Evolutionary conservation across 2,113 vertebrate genomes (phyloP), one percentile per base, ranked within the genome.

Genomic region (Podarcis muralis): DNA sequence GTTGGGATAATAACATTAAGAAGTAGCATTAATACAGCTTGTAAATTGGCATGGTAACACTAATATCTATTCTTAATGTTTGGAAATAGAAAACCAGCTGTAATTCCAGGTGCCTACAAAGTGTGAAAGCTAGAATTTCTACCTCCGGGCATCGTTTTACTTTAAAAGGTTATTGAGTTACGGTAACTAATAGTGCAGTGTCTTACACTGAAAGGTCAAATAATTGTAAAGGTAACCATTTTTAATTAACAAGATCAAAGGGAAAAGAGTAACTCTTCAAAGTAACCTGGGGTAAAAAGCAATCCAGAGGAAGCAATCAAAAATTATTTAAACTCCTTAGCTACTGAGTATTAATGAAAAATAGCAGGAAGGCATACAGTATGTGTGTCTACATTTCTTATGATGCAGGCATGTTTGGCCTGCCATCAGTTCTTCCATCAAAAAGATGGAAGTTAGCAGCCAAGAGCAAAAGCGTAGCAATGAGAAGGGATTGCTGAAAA

Each of bases 211-310:
- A 84, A 57, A 88, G 80, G 76, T 91, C 77, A 89, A 90, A 86
- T 84, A 88, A 85, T 85, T 90, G 37, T 69, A 92, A 71, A 80
- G 91, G 82, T 35, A 85, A 82, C 16, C 25, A 86, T 78, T 83
- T 90, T 85, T 87, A 89, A 93, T 91, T 91, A 87, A 65, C 37
- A 59, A 82, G 77, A 82, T 90, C 40, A 87, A 77, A 93, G 15
- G 76, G 32, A 91, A 22, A 30, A 85, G 35, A 75, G 32, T 59
- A 66, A 59, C 74, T 92, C 3, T 78, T 35, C 37, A 5, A 35
- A 59, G 27, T 87, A 86, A 62, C 20, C 2, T 5, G 57, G 9
- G 74, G 23, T 30, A 85, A 18, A 90, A n/a, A 1, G 68, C 4
- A 79, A 90, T 69, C 7, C 32, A 82, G 72, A 8, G 32, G 22